phyloP scores from a whole-genome alignment of 2,113 vertebrate genomes.

The Muscicapa adusta region DNA sequence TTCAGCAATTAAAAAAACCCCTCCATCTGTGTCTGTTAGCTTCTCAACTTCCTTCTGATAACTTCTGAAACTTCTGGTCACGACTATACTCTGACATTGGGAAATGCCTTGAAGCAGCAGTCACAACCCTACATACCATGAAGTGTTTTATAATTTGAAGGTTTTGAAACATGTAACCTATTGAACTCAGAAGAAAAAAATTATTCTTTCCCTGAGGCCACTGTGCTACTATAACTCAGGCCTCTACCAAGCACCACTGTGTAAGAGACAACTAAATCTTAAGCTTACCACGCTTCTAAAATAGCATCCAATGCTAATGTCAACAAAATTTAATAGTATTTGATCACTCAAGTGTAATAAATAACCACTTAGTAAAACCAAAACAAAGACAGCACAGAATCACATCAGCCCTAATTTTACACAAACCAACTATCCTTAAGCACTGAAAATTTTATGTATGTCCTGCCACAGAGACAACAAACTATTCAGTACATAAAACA shows the following conservation, averaged over 20 bases:
- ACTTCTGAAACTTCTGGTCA: not conserved
- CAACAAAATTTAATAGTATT: not conserved
- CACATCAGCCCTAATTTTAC: not conserved
- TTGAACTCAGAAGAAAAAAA: not conserved
- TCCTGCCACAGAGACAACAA: slow-evolving; percentile 25
- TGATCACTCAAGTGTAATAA: not conserved
- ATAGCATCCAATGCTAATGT: not conserved
- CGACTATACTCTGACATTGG: not conserved
- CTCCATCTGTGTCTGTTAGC: not conserved
- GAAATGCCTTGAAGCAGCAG: not conserved
- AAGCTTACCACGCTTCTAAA: not conserved
- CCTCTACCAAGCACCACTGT: not conserved
- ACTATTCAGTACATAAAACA: slow-evolving; percentile 44
- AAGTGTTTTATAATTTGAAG: not conserved
- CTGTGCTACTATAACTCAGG: not conserved
- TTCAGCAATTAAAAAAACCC: not conserved
- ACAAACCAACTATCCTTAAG: not conserved
- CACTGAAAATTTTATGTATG: not conserved
- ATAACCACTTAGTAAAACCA: not conserved
- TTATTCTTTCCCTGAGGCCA: not conserved
- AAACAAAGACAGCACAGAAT: not conserved
- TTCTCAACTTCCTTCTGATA: not conserved
- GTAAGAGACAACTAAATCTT: not conserved
- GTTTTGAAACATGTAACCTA: not conserved
- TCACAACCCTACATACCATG: not conserved